Percentiles rank a stretch among this genome's conserved stretches.
Evolutionary conservation across 2,797 vertebrate genomes (phyloP).

Genomic region (Pseudomugil gertrudae): DNA sequence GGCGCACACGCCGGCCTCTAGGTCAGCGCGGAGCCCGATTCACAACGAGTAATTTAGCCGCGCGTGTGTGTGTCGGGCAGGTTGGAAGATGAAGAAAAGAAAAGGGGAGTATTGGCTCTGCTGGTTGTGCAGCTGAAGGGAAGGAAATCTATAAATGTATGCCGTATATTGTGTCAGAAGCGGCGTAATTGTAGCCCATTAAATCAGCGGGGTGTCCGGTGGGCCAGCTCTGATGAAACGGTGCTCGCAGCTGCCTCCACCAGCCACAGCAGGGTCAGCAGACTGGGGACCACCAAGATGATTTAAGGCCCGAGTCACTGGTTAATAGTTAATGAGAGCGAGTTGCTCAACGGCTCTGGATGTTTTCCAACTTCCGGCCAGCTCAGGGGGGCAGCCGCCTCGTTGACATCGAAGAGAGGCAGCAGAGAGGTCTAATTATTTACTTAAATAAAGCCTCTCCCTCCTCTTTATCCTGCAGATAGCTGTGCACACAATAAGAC

Average conservation of each 20-base stretch:
- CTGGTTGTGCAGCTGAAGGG: conserved; percentile 52
- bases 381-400: conserved; percentile 48
- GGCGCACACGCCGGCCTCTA: conserved; percentile 28
- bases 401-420: conserved; percentile 41
- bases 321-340: conserved; percentile 77
- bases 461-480: conserved; percentile 38
- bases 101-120: conserved; percentile 16
- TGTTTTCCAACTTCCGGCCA: conserved; percentile 49
- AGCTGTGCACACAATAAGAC: conserved; percentile 17
- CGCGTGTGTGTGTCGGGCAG: conserved; percentile 31
- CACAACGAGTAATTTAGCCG: conserved; percentile 57
- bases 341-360: conserved; percentile 54
- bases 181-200: conserved; percentile 73
- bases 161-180: conserved; percentile 72
- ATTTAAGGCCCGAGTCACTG: conserved; percentile 67
- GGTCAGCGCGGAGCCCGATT: conserved; percentile 26
- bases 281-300: conserved; percentile 63
- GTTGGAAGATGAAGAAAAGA: conserved; percentile 10
- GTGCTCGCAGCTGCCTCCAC: conserved; percentile 52
- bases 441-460: conserved; percentile 58
- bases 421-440: conserved; percentile 60
- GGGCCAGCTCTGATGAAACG: conserved; percentile 63
- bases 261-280: conserved; percentile 70
- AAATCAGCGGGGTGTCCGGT: conserved; percentile 69
- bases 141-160: conserved; percentile 74